A percentile compares a stretch with the other conserved stretches of the same genome.
These are phyloP conservation scores for Notechis scutatus DNA, from an alignment of 2,113 vertebrate species.

Conservation along the genomic window DNA sequence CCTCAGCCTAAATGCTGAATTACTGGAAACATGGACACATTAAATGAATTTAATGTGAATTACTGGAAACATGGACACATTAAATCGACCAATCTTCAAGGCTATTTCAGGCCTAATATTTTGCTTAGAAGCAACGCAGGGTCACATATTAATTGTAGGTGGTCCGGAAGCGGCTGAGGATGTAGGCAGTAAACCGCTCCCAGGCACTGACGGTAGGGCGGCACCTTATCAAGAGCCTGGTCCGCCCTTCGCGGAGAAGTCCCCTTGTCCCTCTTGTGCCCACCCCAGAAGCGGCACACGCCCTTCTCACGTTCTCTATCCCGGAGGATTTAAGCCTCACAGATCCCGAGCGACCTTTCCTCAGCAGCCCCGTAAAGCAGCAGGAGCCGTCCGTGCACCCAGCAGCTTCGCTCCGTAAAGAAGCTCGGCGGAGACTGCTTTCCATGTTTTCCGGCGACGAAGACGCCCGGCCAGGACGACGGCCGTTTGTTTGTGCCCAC, in stretches of 20 bases:
- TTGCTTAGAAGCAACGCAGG: neutral
- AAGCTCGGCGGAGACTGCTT: neutral
- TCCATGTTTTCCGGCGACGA: neutral
- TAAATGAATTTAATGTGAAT: no score
- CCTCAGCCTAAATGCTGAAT: neutral
- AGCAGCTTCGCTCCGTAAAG: neutral
- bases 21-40: neutral
- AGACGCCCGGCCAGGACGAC: neutral
- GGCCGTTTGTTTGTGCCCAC: neutral
- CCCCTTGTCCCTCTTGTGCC: neutral
- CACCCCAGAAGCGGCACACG: neutral
- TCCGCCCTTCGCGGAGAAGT: neutral
- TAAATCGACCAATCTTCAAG: neutral
- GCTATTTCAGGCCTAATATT: neutral
- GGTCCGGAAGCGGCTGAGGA: neutral
- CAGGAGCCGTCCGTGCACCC: neutral
- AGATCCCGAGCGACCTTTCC: neutral
- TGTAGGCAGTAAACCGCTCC: neutral
- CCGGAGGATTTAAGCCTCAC: neutral
- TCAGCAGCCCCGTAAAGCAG: neutral
- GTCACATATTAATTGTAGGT: neutral
- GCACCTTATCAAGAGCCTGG: neutral
- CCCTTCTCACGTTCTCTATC: neutral
- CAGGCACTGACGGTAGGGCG: neutral
- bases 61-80: neutral